Base-by-base conservation (phyloP, 2,113 vertebrate species). In the Epinephelus lanceolatus region DNA sequence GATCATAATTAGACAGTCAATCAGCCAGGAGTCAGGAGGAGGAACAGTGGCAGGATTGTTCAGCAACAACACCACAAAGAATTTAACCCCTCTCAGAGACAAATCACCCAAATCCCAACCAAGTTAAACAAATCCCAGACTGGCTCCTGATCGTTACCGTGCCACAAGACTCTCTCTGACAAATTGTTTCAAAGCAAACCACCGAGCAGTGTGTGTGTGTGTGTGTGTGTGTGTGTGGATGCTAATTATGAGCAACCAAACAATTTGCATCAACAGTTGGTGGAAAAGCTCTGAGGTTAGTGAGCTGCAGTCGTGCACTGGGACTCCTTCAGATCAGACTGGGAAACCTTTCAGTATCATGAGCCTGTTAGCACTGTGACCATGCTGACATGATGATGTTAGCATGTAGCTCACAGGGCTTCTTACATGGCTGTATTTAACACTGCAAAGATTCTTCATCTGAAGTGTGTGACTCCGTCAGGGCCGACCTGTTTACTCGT, bases 11-110 rank as follows among this genome's bases (percentile, higher is more conserved):
- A 85, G 67, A 68, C 77, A 49, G 59, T 14, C 61, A 87, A 83
- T 82, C 74, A 84, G 57, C 71, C 77, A 14, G 13, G 76, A 80
- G 59, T 47, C 71, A 68, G 69, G 67, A 56, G 18, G 55, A 47
- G 69, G 53, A 81, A 86, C 84, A 79, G 56, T 30, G 68, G 75
- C 8, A 3, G 66, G 72, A 82, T 78, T 76, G 90, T 87, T 87
- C 70, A 68, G 68, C 69, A 85, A 33, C 86, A 83, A 78, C 83
- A 86, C 85, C 88, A 67, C 88, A 83, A 73, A 56, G 81, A 59
- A 80, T 87, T 65, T 78, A 67, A 83, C 51, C 80, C 76, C 47
- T 76, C 61, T 60, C 37, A 27, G 42, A 62, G 59, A 72, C 82
- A 81, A 81, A 88, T 83, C 83, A 59, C 66, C 62, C 56, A 65